phyloP scores from a whole-genome alignment of 2,888 invertebrate species.

The Halictus ligatus region DNA sequence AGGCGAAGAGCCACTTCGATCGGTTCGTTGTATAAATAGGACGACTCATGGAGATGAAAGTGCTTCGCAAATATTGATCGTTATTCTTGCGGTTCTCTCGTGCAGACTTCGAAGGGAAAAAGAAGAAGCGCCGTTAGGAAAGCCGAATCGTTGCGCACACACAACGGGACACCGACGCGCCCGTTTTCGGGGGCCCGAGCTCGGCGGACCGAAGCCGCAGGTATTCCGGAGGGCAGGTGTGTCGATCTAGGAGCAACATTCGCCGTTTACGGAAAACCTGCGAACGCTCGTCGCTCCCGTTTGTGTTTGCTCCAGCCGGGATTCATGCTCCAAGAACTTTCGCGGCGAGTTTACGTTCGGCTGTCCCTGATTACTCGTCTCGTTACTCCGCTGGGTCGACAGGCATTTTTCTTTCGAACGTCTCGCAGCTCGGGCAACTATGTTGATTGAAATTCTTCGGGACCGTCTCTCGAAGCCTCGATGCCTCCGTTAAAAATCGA shows the following conservation, averaged over 20 bases:
- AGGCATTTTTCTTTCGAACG: not conserved
- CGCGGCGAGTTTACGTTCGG: slow-evolving; percentile 17
- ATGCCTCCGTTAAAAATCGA: not conserved
- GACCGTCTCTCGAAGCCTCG: not conserved
- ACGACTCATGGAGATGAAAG: slow-evolving; percentile 69
- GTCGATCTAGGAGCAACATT: slow-evolving; percentile 46
- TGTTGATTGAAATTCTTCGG: not conserved
- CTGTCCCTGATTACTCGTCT: slow-evolving; percentile 22
- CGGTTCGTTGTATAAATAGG: slow-evolving; percentile 62
- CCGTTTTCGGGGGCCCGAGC: slow-evolving; percentile 41
- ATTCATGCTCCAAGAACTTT: slow-evolving; percentile 42
- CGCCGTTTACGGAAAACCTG: slow-evolving; percentile 54
- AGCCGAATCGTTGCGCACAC: slow-evolving; percentile 70
- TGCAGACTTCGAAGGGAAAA: slow-evolving; percentile 12
- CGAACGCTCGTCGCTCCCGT: slow-evolving; percentile 24
- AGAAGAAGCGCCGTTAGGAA: slow-evolving; percentile 48
- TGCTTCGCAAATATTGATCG: slow-evolving; percentile 77
- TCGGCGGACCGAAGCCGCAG: slow-evolving; percentile 46
- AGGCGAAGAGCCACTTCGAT: slow-evolving; percentile 61
- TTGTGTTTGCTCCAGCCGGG: slow-evolving; percentile 27
- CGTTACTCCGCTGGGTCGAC: not conserved
- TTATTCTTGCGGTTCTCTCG: slow-evolving; percentile 61
- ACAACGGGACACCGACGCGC: slow-evolving; percentile 9
- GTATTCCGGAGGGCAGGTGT: slow-evolving; percentile 62
- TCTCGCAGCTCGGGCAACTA: not conserved